Conservation (phyloP, 2,888 invertebrate genomes). For the Ennomos quercinarius region DNA sequence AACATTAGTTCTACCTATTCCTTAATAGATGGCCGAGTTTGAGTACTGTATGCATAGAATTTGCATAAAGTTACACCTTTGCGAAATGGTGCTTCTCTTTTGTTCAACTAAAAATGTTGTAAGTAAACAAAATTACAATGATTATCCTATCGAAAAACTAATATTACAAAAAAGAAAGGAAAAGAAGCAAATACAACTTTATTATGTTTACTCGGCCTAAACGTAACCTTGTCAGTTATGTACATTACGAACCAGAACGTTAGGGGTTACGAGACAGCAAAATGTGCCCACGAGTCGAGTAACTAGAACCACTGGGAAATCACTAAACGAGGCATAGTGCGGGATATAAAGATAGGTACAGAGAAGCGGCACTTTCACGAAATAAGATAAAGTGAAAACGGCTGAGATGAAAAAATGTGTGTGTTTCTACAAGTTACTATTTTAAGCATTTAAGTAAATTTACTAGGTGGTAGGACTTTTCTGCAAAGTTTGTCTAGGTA, state of each 20-base stretch:
- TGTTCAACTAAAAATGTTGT: too few species aligned
- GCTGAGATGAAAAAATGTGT: background rate
- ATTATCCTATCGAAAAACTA: too few species aligned
- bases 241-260: slow-evolving; percentile 26
- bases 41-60: too few species aligned
- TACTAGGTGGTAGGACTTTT: too few species aligned
- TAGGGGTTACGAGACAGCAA: slow-evolving; percentile 35
- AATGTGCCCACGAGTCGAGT: slow-evolving; percentile 32
- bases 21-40: too few species aligned
- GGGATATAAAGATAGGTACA: slow-evolving; percentile 3
- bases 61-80: too few species aligned
- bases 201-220: slow-evolving; percentile 24
- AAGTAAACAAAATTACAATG: too few species aligned
- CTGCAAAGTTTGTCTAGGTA: too few species aligned
- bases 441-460: too few species aligned
- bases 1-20: too few species aligned
- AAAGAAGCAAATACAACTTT: slow-evolving; percentile 7
- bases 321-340: slow-evolving; percentile 48
- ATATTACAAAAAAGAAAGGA: background rate
- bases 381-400: slow-evolving; percentile 1
- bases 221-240: slow-evolving; percentile 28
- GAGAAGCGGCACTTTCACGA: slow-evolving; percentile 5
- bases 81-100: too few species aligned
- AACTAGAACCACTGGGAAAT: slow-evolving; percentile 49
- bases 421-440: too few species aligned